Percentiles rank a stretch among this genome's conserved stretches.
These are phyloP conservation scores for Actinia equina DNA, from an alignment of 64 coral and sea anemone species.

Conservation along the genomic window DNA sequence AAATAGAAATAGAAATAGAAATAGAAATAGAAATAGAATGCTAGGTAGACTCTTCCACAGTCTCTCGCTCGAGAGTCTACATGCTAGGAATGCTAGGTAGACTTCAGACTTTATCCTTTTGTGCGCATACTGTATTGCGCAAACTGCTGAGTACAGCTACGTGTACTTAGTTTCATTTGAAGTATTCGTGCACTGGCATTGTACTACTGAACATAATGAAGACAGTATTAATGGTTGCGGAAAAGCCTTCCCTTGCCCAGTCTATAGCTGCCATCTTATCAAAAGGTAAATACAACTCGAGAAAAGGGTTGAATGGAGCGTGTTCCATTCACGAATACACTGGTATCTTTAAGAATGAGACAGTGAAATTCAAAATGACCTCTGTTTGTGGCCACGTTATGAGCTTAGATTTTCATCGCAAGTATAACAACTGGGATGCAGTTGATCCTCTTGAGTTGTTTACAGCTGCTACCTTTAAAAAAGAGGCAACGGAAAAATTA, in stretches of 20 bases:
- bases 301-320: constrained; percentile 86
- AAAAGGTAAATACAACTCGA: constrained; percentile 59
- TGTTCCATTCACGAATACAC: constrained; percentile 94
- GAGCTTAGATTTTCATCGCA: constrained; percentile 96
- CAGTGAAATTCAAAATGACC: constrained; percentile 96
- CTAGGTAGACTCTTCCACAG: too few species aligned
- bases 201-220: constrained; percentile 64
- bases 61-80: too few species aligned
- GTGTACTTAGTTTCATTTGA: neutral
- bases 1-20: too few species aligned
- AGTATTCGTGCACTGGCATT: neutral
- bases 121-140: neutral
- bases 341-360: constrained; percentile 78
- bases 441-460: constrained; percentile 96
- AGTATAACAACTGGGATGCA: constrained; percentile 99
- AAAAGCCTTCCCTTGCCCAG: constrained; percentile 93
- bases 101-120: too few species aligned
- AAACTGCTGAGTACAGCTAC: constrained; percentile 23
- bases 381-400: constrained; percentile 99
- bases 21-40: too few species aligned
- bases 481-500: constrained; percentile 93
- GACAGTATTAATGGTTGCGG: constrained; percentile 98
- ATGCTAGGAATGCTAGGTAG: too few species aligned
- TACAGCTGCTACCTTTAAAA: constrained; percentile 80
- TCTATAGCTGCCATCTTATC: constrained; percentile 94